These are phyloP conservation scores for Macropodus opercularis DNA, from an alignment of 2,797 vertebrate genomes.

Conservation along the genomic window DNA sequence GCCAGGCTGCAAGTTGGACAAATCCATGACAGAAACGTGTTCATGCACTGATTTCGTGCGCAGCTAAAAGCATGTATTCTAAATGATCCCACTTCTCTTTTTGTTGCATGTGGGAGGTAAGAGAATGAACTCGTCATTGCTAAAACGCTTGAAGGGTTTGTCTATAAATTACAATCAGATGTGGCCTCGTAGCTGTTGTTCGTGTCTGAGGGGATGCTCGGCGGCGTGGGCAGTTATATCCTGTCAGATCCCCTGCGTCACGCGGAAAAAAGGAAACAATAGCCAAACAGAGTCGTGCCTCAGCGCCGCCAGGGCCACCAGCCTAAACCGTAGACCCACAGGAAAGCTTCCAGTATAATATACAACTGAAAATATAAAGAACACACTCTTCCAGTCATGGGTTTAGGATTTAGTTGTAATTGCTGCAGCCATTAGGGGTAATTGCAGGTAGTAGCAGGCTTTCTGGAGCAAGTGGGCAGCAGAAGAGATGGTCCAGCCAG, in stretches of 20 bases:
- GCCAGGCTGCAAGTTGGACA: slow-evolving; percentile 13
- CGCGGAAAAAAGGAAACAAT: slow-evolving; percentile 29
- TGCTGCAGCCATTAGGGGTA: slow-evolving; percentile 21
- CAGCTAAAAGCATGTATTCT: slow-evolving; percentile 14
- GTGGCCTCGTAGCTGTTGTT: slow-evolving; percentile 52
- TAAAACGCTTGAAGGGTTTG: slow-evolving; percentile 38
- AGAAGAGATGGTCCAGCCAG: slow-evolving; percentile 7
- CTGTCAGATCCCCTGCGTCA: slow-evolving; percentile 32
- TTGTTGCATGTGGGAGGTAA: slow-evolving; percentile 29
- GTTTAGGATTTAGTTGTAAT: slow-evolving; percentile 22
- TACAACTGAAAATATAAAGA: too few species aligned
- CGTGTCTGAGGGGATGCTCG: slow-evolving; percentile 43
- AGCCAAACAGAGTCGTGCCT: slow-evolving; percentile 29
- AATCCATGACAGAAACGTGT: slow-evolving; percentile 3
- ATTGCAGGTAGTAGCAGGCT: too few species aligned
- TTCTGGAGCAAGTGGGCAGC: slow-evolving; percentile 34
- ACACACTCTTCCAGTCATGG: too few species aligned
- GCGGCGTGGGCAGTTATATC: slow-evolving; percentile 61
- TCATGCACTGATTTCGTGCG: slow-evolving; percentile 6
- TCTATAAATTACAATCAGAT: slow-evolving; percentile 71
- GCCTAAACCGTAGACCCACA: too few species aligned
- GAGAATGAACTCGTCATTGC: slow-evolving; percentile 20
- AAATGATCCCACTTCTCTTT: slow-evolving; percentile 8
- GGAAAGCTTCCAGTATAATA: too few species aligned
- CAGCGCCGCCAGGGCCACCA: slow-evolving; percentile 1